Evolutionary conservation across 1,140 invertebrate genomes (phyloP).

Genomic region (Drosophila ananassae): DNA sequence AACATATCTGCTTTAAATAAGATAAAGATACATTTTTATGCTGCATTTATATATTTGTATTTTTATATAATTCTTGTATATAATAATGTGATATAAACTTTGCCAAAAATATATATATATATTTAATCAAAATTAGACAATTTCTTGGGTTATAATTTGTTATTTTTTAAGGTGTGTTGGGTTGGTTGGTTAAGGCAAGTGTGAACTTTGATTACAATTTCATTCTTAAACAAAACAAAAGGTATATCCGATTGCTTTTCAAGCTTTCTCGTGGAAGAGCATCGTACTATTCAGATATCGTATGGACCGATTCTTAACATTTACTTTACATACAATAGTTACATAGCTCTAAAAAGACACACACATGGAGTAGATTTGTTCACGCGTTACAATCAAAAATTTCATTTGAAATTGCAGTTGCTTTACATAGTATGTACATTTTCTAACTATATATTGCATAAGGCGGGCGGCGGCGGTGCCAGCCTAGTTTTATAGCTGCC

Average conservation of each 20-base stretch:
- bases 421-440: conserved; percentile 54
- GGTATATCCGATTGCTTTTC: conserved; percentile 18
- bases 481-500: conserved; percentile 59
- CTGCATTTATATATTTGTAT: conserved; percentile 54
- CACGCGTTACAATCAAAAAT: conserved; percentile 49
- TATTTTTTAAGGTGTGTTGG: conserved; percentile 18
- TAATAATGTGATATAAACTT: conserved; percentile 64
- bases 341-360: conserved; percentile 16
- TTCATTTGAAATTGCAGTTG: conserved; percentile 1
- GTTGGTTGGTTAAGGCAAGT: conserved; percentile 19
- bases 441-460: conserved; percentile 55
- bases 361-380: conserved; percentile 37
- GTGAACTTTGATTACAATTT: conserved; percentile 32
- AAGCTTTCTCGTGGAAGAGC: conserved; percentile 33
- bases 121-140: conserved; percentile 44
- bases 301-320: conserved; percentile 26
- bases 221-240: too few relatives aligned
- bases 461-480: conserved; percentile 38
- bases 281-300: conserved; percentile 30
- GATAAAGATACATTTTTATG: conserved; percentile 24
- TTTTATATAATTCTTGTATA: conserved; percentile 37
- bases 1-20: conserved; percentile 41
- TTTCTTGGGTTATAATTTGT: conserved; percentile 29
- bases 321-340: conserved; percentile 29
- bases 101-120: conserved; percentile 55